These are phyloP conservation scores for Dasyornis broadbenti DNA, from an alignment of 2,113 vertebrate genomes.

Conservation along the genomic window DNA sequence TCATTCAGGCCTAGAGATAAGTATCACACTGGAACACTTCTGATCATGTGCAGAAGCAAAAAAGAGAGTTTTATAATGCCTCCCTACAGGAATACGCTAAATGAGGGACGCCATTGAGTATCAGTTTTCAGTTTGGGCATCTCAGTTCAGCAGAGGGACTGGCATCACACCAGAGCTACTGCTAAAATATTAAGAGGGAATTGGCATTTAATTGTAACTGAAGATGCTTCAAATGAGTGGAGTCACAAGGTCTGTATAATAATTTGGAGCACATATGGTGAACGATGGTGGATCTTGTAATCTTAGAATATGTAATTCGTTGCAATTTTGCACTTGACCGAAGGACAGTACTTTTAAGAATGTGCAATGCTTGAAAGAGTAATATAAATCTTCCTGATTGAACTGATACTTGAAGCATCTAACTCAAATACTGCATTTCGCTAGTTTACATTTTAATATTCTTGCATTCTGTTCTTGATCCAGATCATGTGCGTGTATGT, in stretches of 20 bases:
- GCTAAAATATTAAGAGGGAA: background rate
- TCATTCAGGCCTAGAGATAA: background rate
- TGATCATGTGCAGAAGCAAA: background rate
- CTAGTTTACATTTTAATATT: background rate
- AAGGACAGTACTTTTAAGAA: background rate
- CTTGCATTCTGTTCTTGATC: background rate
- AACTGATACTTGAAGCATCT: background rate
- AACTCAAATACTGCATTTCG: background rate
- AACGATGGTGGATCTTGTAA: background rate
- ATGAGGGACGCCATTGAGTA: background rate
- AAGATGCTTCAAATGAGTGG: background rate
- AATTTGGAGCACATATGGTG: background rate
- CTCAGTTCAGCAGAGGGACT: background rate
- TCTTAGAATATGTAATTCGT: background rate
- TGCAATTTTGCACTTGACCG: background rate
- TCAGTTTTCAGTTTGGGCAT: background rate
- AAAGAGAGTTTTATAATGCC: background rate
- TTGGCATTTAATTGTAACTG: background rate
- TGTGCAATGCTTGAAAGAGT: background rate
- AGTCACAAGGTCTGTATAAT: background rate
- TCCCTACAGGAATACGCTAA: background rate
- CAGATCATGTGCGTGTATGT: background rate
- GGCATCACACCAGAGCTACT: background rate
- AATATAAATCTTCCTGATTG: background rate
- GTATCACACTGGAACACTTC: background rate